Evolutionary conservation across 1,140 invertebrate species (phyloP), one percentile per base, ranked within the genome.

Genomic region (Anastrepha ludens): DNA sequence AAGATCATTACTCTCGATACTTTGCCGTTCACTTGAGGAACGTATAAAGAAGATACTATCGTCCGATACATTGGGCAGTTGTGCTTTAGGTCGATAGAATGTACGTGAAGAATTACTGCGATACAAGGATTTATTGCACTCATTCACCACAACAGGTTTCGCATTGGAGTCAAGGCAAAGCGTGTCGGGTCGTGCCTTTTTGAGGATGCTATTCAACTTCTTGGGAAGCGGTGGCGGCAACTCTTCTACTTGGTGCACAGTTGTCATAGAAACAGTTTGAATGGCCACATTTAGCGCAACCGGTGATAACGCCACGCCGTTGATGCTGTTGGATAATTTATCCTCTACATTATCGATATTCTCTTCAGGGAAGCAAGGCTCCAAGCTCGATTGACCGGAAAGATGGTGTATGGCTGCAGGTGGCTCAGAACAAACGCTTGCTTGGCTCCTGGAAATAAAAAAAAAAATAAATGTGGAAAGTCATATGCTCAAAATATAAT

Each of bases 371-470:
- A 93, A 87, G 0, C 91, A 91, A 1, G 92, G 92, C 87, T 93
- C 92, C 88, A 93, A 89, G 89, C 92, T 93, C 6, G 91, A 92
- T 86, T 93, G 92, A 17, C 92, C 91, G n/a, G 92, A 93, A 44
- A 93, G 87, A 65, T 93, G 92, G 13, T 91, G 91, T 87, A 93
- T 89, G 0, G 92, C 88, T 0, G 91, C 90, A 5, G 91, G 92
- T 55, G 92, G 92, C 88, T 93, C 92, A 8, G 92, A 93, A 88
- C 92, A 93, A 1, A 93, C 92, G 0, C 92, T 93, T 29, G 93
- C 81, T 81, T 93, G 92, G 87, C 89, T 88, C 74, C 88, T 88
- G 81, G 13, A 86, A 86, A 29, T n/a, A 20, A 5, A 13, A 13
- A 55, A 29, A 64, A 64, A n/a, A n/a, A 5, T 64, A 64, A 1